phyloP scores from a whole-genome alignment of 2,888 invertebrate genomes.

The Lochmaea crataegi region DNA sequence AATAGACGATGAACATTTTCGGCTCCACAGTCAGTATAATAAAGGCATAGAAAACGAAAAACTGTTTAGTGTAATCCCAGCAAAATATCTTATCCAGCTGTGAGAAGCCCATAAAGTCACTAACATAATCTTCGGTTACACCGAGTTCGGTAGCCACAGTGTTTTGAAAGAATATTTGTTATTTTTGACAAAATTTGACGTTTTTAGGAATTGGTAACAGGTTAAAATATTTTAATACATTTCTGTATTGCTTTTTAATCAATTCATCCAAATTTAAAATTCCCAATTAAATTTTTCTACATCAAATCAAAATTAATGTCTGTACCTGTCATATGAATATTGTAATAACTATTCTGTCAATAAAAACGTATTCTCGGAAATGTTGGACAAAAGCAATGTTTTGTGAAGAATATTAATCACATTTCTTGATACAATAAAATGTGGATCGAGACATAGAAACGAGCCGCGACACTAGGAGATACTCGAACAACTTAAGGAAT shows the following conservation, averaged over 20 bases:
- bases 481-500: slow-evolving; percentile 18
- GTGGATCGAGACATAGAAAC: slow-evolving; percentile 15
- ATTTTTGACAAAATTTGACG: neutral
- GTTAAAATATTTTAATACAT: too few species aligned
- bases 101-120: neutral
- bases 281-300: too few species aligned
- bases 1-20: too few species aligned
- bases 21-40: too few species aligned
- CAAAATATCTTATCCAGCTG: neutral
- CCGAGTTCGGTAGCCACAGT: neutral
- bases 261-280: too few species aligned
- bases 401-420: slow-evolving; percentile 1
- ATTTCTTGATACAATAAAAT: slow-evolving; percentile 9
- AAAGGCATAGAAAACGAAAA: too few species aligned
- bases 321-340: too few species aligned
- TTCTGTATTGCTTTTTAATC: too few species aligned
- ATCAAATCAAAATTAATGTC: too few species aligned
- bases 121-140: neutral
- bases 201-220: neutral
- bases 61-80: neutral
- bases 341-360: too few species aligned
- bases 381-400: neutral
- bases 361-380: neutral
- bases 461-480: slow-evolving; percentile 23
- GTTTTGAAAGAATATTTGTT: neutral